These are phyloP conservation scores for Drosophila anomelani DNA, from an alignment of 2,888 invertebrate species.

Conservation along the genomic window DNA sequence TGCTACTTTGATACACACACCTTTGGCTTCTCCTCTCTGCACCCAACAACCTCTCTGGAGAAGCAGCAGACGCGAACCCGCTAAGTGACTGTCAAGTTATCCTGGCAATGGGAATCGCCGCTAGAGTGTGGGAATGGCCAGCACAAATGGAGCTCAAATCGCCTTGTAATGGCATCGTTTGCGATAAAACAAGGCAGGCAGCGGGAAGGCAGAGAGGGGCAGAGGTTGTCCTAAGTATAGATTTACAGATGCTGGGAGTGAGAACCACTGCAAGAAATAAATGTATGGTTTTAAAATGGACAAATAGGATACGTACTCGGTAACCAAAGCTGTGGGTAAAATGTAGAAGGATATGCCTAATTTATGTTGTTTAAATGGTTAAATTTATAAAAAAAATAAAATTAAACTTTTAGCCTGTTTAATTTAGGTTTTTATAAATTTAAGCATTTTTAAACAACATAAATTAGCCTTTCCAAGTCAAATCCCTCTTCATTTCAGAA, in stretches of 20 bases:
- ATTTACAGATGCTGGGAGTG: constrained; percentile 27
- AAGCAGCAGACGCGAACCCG: constrained; percentile 39
- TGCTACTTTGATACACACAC: constrained; percentile 54
- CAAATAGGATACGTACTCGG: neutral
- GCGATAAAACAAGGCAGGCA: constrained; percentile 47
- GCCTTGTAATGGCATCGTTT: constrained; percentile 53
- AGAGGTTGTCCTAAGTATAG: constrained; percentile 26
- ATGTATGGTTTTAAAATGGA: neutral
- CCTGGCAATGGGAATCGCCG: constrained; percentile 49
- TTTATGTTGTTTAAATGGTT: neutral
- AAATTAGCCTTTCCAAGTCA: no score
- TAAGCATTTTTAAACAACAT: no score
- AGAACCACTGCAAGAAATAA: constrained; percentile 20
- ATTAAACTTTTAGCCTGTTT: no score
- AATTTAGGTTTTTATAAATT: no score
- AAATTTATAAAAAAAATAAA: neutral
- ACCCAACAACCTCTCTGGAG: neutral
- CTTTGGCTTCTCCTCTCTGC: constrained; percentile 17
- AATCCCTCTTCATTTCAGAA: no score
- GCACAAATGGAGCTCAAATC: constrained; percentile 63
- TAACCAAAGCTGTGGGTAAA: neutral
- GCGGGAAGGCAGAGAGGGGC: neutral
- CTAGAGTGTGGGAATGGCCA: constrained; percentile 47
- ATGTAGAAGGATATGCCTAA: neutral
- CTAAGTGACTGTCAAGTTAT: constrained; percentile 63